Evolutionary conservation across 2,113 vertebrate genomes (phyloP).

Genomic region (Heterotilapia buettikoferi): DNA sequence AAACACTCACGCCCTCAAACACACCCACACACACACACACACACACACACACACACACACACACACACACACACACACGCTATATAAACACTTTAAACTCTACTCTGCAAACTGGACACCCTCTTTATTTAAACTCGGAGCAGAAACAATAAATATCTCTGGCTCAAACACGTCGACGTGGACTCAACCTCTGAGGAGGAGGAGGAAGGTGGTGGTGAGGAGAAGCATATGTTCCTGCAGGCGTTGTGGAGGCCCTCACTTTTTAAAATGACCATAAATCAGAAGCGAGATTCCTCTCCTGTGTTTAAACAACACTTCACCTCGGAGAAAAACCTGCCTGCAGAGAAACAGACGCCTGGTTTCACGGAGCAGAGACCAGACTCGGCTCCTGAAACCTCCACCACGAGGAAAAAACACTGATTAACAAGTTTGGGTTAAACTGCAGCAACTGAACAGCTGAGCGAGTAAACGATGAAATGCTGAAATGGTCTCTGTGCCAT

Average conservation of each 20-base stretch:
- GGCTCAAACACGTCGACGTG: neutral
- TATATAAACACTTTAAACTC: constrained; percentile 7
- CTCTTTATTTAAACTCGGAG: constrained; percentile 9
- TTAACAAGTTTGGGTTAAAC: neutral
- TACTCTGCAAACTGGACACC: neutral
- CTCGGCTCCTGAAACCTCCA: neutral
- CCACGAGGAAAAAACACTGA: neutral
- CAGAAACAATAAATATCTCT: constrained; percentile 32
- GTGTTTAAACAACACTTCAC: constrained; percentile 1
- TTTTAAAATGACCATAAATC: constrained; percentile 14
- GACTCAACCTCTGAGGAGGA: neutral
- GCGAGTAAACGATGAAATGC: neutral
- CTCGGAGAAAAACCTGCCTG: neutral
- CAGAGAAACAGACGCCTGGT: neutral
- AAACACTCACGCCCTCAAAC: constrained; percentile 16
- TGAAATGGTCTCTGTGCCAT: neutral
- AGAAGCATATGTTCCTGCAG: neutral
- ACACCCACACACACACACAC: no score
- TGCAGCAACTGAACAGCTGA: neutral
- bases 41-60: neutral
- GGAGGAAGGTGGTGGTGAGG: neutral
- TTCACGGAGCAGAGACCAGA: neutral
- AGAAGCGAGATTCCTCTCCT: neutral
- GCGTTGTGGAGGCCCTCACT: neutral
- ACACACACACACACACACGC: neutral